Conservation (phyloP, 2,113 vertebrate genomes). For the Reinhardtius hippoglossoides region DNA sequence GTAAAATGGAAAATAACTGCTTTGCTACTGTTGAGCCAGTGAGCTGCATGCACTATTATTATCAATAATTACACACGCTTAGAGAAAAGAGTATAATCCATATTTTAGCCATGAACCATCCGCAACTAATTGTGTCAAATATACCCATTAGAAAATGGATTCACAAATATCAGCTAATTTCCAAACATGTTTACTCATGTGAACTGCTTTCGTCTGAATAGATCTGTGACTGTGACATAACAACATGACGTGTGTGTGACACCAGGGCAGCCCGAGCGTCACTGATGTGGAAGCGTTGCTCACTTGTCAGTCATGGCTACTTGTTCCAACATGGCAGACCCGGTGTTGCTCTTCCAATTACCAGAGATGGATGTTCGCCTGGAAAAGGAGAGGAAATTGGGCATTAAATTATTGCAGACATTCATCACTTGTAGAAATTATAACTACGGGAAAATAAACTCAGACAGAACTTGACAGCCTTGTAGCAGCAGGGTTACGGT, state of each 20-base stretch:
- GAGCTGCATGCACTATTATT: no score
- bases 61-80: neutral
- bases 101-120: neutral
- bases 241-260: slow-evolving; percentile 33
- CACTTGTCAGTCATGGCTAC: slow-evolving; percentile 99
- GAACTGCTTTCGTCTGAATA: slow-evolving; percentile 19
- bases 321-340: slow-evolving; percentile 99
- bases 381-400: slow-evolving; percentile 41
- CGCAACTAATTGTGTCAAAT: neutral
- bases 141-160: neutral
- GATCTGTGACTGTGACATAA: slow-evolving; percentile 17
- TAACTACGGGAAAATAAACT: neutral
- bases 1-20: no score
- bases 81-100: neutral
- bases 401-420: slow-evolving; percentile 19
- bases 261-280: slow-evolving; percentile 31
- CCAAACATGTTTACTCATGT: slow-evolving; percentile 5
- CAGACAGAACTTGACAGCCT: neutral
- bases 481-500: slow-evolving; percentile 2
- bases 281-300: slow-evolving; percentile 66
- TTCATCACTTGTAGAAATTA: neutral
- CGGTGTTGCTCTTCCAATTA: slow-evolving; percentile 99
- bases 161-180: neutral
- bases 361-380: slow-evolving; percentile 99
- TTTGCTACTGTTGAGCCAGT: no score